phyloP scores from a whole-genome alignment of 2,797 vertebrate genomes.

The Anas georgica region DNA sequence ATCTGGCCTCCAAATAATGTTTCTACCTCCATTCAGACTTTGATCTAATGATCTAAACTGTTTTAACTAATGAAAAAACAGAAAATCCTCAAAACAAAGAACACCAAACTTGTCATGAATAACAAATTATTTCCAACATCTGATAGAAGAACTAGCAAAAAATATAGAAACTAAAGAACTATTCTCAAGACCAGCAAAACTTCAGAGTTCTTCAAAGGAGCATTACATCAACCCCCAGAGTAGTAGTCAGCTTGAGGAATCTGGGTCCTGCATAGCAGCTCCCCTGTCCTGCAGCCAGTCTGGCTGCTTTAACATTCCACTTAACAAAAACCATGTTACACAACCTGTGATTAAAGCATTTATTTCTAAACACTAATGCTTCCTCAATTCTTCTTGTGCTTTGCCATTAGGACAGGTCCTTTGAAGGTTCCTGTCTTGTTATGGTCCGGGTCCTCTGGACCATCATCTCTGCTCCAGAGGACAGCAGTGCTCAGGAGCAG shows the following conservation, averaged over 20 bases:
- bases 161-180: neutral
- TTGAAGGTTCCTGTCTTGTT: neutral
- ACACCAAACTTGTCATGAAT: neutral
- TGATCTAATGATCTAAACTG: neutral
- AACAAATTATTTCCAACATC: neutral
- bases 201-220: neutral
- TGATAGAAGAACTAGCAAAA: neutral
- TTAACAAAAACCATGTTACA: neutral
- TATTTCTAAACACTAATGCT: neutral
- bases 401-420: neutral
- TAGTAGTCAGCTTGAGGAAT: neutral
- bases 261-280: neutral
- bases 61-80: neutral
- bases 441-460: neutral
- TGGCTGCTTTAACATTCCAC: neutral
- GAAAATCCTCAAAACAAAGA: neutral
- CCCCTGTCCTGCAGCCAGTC: neutral
- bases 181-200: neutral
- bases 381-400: neutral
- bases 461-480: neutral
- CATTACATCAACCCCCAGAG: neutral
- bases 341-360: neutral
- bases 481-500: neutral
- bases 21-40: neutral
- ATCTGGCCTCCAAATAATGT: neutral